phyloP scores from a whole-genome alignment of 2,888 invertebrate species.

The Cremastinae sp. region DNA sequence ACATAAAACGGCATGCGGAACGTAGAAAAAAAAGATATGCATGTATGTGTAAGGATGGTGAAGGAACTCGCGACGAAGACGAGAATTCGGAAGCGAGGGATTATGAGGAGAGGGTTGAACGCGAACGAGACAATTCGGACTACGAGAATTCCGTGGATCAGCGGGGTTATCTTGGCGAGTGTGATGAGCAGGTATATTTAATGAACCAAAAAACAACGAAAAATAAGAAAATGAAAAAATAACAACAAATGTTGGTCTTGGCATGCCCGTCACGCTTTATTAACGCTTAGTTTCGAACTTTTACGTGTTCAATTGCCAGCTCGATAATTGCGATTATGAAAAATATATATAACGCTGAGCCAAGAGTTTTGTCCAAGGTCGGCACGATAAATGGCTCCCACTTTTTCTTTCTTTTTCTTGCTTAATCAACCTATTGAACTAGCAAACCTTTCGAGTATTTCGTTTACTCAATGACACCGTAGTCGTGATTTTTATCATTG shows the following conservation, averaged over 20 bases:
- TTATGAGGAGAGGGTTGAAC: constrained; percentile 73
- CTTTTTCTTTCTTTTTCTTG: constrained; percentile 10
- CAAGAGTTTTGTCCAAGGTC: constrained; percentile 20
- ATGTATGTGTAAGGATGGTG: constrained; percentile 79
- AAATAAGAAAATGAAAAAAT: constrained; percentile 12
- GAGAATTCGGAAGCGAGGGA: constrained; percentile 76
- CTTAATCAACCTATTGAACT: constrained; percentile 21
- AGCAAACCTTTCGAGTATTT: constrained; percentile 14
- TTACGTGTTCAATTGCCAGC: constrained; percentile 25
- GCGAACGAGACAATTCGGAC: constrained; percentile 69
- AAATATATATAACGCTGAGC: constrained; percentile 8
- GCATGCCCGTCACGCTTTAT: constrained; percentile 53
- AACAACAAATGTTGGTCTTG: constrained; percentile 8
- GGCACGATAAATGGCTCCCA: constrained; percentile 21
- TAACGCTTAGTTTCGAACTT: constrained; percentile 48
- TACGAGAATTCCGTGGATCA: constrained; percentile 73
- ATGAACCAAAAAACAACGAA: constrained; percentile 21
- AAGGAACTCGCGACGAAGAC: constrained; percentile 81
- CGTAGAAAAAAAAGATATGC: constrained; percentile 75
- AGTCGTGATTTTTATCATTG: constrained; percentile 11
- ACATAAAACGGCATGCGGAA: constrained; percentile 73
- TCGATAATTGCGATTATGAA: constrained; percentile 47
- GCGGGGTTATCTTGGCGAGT: constrained; percentile 75
- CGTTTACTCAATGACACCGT: constrained; percentile 3
- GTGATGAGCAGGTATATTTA: constrained; percentile 76